Conservation (phyloP, 2,888 invertebrate genomes). For the Thymelicus acteon region DNA sequence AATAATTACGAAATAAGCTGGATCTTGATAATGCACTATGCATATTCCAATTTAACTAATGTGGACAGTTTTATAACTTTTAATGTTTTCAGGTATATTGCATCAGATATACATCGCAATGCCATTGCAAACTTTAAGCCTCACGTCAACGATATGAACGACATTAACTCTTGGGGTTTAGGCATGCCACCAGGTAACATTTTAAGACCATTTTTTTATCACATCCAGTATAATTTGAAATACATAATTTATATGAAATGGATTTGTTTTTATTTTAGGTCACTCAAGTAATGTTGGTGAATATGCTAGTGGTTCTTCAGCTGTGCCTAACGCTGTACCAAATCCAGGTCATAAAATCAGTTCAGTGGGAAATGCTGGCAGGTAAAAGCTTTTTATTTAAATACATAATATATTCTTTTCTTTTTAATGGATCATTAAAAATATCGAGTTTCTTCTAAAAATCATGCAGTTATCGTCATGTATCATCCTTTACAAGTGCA, state of each 20-base stretch:
- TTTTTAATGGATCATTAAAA: too few species aligned
- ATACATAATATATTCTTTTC: background rate
- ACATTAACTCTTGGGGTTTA: constrained; percentile 87
- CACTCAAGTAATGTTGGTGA: constrained; percentile 66
- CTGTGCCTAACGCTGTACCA: constrained; percentile 47
- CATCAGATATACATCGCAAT: constrained; percentile 84
- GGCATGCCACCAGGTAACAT: constrained; percentile 76
- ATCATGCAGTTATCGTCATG: too few species aligned
- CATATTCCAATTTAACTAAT: too few species aligned
- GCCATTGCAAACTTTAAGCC: constrained; percentile 84
- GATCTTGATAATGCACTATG: too few species aligned
- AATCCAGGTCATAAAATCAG: constrained; percentile 51
- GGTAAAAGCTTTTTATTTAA: constrained; percentile 31
- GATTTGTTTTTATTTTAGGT: constrained; percentile 49
- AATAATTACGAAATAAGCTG: too few species aligned
- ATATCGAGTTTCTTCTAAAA: too few species aligned
- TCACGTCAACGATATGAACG: constrained; percentile 82
- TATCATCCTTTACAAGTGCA: too few species aligned
- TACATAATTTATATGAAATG: background rate
- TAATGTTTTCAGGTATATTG: constrained; percentile 74
- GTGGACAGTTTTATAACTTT: background rate
- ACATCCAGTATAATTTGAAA: too few species aligned
- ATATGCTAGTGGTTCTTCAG: constrained; percentile 56
- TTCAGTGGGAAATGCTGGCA: constrained; percentile 32
- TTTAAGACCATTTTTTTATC: background rate